phyloP scores from a whole-genome alignment of 2,797 vertebrate genomes.

The Macrochelys suwanniensis region DNA sequence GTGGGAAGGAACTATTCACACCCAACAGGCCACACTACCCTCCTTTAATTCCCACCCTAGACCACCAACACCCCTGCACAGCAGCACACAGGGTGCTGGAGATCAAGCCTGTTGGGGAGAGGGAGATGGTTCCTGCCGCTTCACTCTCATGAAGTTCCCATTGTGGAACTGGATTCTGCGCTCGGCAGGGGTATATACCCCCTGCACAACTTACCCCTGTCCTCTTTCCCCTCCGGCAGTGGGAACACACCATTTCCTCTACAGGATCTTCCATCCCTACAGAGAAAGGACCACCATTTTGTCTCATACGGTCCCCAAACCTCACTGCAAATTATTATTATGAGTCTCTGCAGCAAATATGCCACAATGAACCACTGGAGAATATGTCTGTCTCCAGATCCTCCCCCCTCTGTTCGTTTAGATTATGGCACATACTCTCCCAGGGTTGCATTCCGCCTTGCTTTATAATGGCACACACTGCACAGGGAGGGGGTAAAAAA shows the following conservation, averaged over 20 bases:
- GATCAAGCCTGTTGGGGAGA: background rate
- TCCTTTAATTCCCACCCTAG: background rate
- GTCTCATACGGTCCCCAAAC: background rate
- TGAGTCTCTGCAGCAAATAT: background rate
- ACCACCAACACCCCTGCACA: background rate
- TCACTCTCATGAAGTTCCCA: background rate
- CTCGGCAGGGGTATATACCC: background rate
- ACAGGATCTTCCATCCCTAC: background rate
- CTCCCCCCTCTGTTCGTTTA: too few relatives aligned
- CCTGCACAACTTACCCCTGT: background rate
- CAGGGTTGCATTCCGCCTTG: background rate
- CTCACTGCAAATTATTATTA: background rate
- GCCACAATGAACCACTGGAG: background rate
- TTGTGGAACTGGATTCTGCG: background rate
- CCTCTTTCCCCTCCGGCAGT: background rate
- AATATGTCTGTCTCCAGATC: background rate
- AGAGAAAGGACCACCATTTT: background rate
- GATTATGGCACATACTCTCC: background rate
- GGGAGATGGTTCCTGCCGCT: background rate
- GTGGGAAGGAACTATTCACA: background rate
- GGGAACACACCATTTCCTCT: background rate
- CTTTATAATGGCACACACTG: background rate
- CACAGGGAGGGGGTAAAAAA: background rate
- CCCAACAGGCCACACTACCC: background rate
- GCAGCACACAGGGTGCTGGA: background rate